These are phyloP conservation scores for Epizoanthus stellaris DNA, from an alignment of 92 coral and sea anemone species.

Conservation along the genomic window DNA sequence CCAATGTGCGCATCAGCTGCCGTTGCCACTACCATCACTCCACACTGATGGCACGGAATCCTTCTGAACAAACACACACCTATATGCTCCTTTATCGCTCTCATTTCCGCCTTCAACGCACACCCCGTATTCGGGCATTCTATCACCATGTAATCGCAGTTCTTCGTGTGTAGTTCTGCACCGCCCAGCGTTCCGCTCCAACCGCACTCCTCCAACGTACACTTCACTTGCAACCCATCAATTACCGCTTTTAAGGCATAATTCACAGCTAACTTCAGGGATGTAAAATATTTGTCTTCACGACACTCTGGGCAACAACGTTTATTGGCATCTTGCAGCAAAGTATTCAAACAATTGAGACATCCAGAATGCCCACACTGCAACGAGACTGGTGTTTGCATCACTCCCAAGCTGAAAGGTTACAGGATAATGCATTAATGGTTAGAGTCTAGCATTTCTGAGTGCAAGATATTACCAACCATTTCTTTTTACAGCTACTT, in stretches of 20 bases:
- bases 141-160: not conserved
- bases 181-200: slow-evolving; percentile 17
- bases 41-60: not conserved
- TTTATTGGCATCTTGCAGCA: not conserved
- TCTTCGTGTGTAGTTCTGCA: not conserved
- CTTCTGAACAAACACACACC: not conserved
- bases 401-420: slow-evolving; percentile 12
- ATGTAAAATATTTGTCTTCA: not conserved
- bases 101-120: not conserved
- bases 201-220: not conserved
- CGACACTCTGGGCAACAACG: slow-evolving; percentile 7
- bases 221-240: not conserved
- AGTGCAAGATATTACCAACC: too few species aligned
- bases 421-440: too few species aligned
- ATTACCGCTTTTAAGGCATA: not conserved
- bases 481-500: too few species aligned
- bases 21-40: not conserved
- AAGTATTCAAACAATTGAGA: not conserved
- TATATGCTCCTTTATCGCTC: not conserved
- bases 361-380: slow-evolving; percentile 32
- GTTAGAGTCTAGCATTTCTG: too few species aligned
- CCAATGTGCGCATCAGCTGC: not conserved
- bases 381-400: slow-evolving; percentile 7
- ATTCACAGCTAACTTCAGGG: not conserved
- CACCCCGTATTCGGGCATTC: not conserved